Evolutionary conservation across 2,113 vertebrate species (phyloP).

Genomic region (Pachypanchax playfairii): DNA sequence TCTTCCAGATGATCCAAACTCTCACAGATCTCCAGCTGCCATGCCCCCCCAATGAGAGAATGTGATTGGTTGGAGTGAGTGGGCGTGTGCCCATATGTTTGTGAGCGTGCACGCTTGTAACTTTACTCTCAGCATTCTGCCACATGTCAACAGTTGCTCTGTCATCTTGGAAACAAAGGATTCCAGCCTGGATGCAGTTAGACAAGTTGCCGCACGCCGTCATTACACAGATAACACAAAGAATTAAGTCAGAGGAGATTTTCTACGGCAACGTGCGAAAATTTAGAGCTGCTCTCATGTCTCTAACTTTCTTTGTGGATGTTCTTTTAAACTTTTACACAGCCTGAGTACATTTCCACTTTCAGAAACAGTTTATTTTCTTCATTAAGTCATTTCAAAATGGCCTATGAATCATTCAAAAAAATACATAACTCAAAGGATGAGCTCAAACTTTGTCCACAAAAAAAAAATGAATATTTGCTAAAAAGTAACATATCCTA

Average conservation of each 20-base stretch:
- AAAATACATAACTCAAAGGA: not conserved
- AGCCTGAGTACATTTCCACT: too few relatives aligned
- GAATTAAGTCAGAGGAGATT: not conserved
- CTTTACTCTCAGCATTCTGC: constrained; percentile 52
- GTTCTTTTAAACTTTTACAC: not conserved
- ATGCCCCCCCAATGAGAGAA: constrained; percentile 57
- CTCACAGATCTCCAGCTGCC: constrained; percentile 63
- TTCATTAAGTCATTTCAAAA: not conserved
- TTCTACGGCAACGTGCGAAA: not conserved
- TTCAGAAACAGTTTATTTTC: not conserved
- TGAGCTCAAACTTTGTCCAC: not conserved
- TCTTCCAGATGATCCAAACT: constrained; percentile 54
- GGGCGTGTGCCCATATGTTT: constrained; percentile 3
- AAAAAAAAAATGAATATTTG: not conserved
- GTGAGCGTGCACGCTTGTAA: constrained; percentile 34
- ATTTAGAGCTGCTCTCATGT: not conserved
- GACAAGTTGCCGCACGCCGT: constrained; percentile 17
- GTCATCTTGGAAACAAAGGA: constrained; percentile 44
- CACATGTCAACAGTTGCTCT: constrained; percentile 66
- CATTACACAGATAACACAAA: constrained; percentile 34
- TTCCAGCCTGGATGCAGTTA: constrained; percentile 31
- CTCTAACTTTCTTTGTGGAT: rapidly evolving
- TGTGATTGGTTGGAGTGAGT: constrained; percentile 40
- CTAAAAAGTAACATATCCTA: too few relatives aligned
- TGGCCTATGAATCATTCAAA: not conserved